Base-by-base conservation (phyloP, 2,888 invertebrate species). In the Stramonita haemastoma region DNA sequence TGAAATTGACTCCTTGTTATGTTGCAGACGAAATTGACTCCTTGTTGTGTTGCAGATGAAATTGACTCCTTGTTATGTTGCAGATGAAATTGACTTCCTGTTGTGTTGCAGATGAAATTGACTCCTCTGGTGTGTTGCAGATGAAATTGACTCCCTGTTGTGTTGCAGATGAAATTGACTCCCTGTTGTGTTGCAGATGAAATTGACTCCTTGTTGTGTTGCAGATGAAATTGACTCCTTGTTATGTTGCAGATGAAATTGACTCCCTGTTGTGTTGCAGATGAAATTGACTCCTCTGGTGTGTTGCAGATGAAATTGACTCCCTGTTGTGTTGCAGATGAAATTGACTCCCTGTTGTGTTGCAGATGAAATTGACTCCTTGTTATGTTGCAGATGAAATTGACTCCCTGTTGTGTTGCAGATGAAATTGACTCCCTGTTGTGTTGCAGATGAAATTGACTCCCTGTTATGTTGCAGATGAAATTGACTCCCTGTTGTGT, bases 341-440 rank as follows among this genome's bases (percentile, higher is more conserved):
- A n/a, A n/a, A n/a, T n/a, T n/a, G n/a, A n/a, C n/a, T n/a, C n/a
- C n/a, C n/a, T n/a, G 29, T 17, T 11, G 1, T 87, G 70, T 86
- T 86, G 97, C 98, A 96, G 99, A 99, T 96, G 99, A 99, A 96
- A 98, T 99, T 32, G 99, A 99, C 96, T 99, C 99, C 34, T 96
- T 99, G 90, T 97, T 99, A 77, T 98, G 98, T 94, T n/a, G n/a
- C n/a, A n/a, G n/a, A n/a, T n/a, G n/a, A n/a, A n/a, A n/a, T n/a
- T n/a, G n/a, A n/a, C n/a, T n/a, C n/a, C n/a, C n/a, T n/a, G 29
- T 17, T 11, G 1, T 87, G 70, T 86, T 86, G 97, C 98, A 96
- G 99, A 99, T 96, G 99, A 99, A 96, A 98, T 99, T 32, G 99
- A 99, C 96, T 99, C 99, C 34, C 96, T 99, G 90, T 97, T 99